A percentile compares a stretch with the other conserved stretches of the same genome.
Conservation (phyloP, 2,113 vertebrate genomes). For the Tamias sibiricus region DNA sequence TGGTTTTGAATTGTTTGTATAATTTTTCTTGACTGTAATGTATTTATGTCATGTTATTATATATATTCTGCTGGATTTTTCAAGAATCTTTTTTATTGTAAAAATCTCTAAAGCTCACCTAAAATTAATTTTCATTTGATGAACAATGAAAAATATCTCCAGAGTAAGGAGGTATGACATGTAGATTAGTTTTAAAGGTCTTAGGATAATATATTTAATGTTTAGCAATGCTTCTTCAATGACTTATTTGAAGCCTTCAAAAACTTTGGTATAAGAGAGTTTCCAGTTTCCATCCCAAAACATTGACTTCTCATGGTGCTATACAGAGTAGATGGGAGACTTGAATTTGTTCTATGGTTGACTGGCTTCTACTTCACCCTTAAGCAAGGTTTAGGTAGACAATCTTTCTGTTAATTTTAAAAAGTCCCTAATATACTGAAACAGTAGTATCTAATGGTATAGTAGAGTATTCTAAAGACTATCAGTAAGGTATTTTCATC, state of each 20-base stretch:
- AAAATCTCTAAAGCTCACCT: background rate
- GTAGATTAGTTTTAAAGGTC: background rate
- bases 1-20: background rate
- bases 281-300: background rate
- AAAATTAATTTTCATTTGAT: constrained; percentile 40
- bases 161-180: background rate
- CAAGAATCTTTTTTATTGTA: background rate
- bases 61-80: background rate
- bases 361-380: background rate
- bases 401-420: background rate
- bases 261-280: background rate
- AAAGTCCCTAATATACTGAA: background rate
- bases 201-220: background rate
- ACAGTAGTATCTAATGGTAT: background rate
- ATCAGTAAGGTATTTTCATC: background rate
- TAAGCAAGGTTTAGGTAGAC: background rate
- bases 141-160: background rate
- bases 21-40: background rate
- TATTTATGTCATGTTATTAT: background rate
- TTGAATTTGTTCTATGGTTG: background rate
- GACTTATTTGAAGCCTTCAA: background rate
- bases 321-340: background rate
- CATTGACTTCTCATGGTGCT: background rate
- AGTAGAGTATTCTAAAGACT: background rate
- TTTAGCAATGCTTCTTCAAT: background rate